Evolutionary conservation across 2,888 invertebrate species (phyloP).

Genomic region (Cryptosula pallasiana): DNA sequence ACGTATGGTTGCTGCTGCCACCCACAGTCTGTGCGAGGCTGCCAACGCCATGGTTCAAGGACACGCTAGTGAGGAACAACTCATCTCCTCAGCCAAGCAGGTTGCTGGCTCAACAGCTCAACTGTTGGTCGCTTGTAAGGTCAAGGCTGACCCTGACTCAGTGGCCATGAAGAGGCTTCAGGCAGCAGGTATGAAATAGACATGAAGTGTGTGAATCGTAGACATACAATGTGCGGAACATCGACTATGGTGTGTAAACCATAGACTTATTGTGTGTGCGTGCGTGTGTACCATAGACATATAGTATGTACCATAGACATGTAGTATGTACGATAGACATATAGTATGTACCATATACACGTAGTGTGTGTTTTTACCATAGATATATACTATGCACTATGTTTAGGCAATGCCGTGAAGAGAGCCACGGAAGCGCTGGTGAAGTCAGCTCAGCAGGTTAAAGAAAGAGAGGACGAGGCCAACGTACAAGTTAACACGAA

Average conservation of each 20-base stretch:
- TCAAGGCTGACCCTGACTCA: slow-evolving; percentile 93
- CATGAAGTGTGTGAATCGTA: background rate
- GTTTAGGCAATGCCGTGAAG: slow-evolving; percentile 94
- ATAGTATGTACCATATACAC: background rate
- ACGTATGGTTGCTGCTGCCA: slow-evolving; percentile 90
- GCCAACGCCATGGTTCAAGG: slow-evolving; percentile 89
- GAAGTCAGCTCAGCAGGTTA: slow-evolving; percentile 84
- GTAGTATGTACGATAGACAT: background rate
- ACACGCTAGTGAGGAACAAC: slow-evolving; percentile 72
- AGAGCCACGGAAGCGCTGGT: slow-evolving; percentile 96
- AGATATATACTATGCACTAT: background rate
- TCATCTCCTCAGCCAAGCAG: slow-evolving; percentile 86
- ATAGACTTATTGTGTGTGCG: background rate
- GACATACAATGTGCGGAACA: background rate
- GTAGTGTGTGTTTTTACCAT: background rate
- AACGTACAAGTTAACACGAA: slow-evolving; percentile 75
- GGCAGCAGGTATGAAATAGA: slow-evolving; percentile 41
- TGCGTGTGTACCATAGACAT: slow-evolving; percentile 24
- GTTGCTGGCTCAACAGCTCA: slow-evolving; percentile 95
- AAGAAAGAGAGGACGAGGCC: slow-evolving; percentile 74
- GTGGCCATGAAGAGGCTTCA: slow-evolving; percentile 82
- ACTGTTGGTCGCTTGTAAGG: slow-evolving; percentile 94
- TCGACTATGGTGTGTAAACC: slow-evolving; percentile 20
- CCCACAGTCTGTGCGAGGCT: slow-evolving; percentile 93
- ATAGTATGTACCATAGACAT: background rate